Evolutionary conservation across 2,797 vertebrate species (phyloP).

Genomic region (Coendou prehensilis): DNA sequence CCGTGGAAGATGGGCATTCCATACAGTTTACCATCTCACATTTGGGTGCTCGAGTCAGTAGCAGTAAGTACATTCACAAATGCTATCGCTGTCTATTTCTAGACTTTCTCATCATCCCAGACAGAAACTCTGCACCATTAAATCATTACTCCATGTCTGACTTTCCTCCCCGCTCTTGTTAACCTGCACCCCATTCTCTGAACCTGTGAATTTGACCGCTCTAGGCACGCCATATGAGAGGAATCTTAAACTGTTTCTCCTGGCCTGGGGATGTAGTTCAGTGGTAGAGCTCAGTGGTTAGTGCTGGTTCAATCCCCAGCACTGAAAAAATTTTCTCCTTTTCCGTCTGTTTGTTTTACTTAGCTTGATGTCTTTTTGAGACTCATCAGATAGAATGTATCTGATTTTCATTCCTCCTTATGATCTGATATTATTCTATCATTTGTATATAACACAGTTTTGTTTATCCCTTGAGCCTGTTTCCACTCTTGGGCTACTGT

Average conservation of each 20-base stretch:
- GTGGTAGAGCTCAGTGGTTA: not conserved
- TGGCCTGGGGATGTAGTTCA: not conserved
- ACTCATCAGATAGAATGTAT: not conserved
- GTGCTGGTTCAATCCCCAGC: not conserved
- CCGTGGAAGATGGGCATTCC: not conserved
- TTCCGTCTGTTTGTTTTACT: constrained; percentile 22
- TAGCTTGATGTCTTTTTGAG: not conserved
- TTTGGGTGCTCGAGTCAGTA: not conserved
- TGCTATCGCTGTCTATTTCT: not conserved
- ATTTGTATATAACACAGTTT: not conserved
- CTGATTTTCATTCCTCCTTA: constrained; percentile 21
- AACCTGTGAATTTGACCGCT: not conserved
- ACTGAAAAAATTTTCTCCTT: not conserved
- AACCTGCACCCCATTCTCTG: not conserved
- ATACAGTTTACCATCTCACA: not conserved
- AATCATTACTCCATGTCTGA: not conserved
- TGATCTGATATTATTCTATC: not conserved
- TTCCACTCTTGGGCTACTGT: not conserved
- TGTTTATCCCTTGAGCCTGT: not conserved
- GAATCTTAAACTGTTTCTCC: not conserved
- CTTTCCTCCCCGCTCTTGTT: not conserved
- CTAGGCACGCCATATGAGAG: not conserved
- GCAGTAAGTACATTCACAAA: not conserved
- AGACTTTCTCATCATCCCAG: constrained; percentile 7
- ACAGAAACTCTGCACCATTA: not conserved